Evolutionary conservation across 2,888 invertebrate genomes (phyloP).

Genomic region (Drosophila mercatorum): DNA sequence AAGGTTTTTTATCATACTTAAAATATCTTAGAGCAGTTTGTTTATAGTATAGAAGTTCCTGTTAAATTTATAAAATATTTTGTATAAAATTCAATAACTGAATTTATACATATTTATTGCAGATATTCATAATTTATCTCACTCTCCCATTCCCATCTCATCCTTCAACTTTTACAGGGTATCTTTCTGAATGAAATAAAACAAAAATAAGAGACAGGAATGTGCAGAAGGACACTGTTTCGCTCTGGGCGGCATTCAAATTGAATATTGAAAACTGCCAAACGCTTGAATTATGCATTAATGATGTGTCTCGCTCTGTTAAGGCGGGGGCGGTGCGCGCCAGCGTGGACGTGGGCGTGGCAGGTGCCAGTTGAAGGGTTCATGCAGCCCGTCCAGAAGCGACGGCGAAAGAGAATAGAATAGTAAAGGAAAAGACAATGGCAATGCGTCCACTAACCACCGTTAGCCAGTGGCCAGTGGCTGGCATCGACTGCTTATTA

Average conservation of each 20-base stretch:
- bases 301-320: conserved; percentile 70
- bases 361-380: conserved; percentile 21
- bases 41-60: too few species aligned
- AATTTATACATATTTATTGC: too few species aligned
- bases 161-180: neutral
- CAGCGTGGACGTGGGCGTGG: conserved; percentile 6
- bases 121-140: too few species aligned
- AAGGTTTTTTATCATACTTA: too few species aligned
- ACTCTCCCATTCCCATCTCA: too few species aligned
- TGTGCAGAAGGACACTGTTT: conserved; percentile 44
- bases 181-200: conserved; percentile 12
- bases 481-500: conserved; percentile 61
- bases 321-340: conserved; percentile 9
- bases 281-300: conserved; percentile 80
- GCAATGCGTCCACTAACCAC: conserved; percentile 29
- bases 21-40: too few species aligned
- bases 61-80: too few species aligned
- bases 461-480: conserved; percentile 27
- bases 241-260: conserved; percentile 78
- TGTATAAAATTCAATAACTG: too few species aligned
- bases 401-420: conserved; percentile 22
- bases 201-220: conserved; percentile 3
- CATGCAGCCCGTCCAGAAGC: conserved; percentile 16
- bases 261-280: conserved; percentile 80
- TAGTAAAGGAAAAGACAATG: conserved; percentile 47